Evolutionary conservation across 1,140 invertebrate genomes (phyloP), one percentile per base, ranked within the genome.

Genomic region (Papilio glaucus): DNA sequence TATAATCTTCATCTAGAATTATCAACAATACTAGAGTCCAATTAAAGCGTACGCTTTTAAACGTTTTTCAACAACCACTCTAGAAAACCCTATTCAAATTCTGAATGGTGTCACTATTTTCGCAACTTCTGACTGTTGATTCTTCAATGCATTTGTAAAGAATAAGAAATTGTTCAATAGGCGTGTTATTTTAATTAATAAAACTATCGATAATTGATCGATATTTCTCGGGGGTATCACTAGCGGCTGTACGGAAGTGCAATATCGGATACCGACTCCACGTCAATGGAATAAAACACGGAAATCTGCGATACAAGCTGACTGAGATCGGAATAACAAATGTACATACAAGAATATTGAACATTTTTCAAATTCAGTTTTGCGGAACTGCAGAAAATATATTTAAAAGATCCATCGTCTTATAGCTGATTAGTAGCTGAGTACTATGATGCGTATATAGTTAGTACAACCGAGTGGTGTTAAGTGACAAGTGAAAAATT

Each of bases 221-320:
- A 80, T 78, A 80, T 33, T 3, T 41, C 41, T 18, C 9, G 13
- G 0, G 60, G 24, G 24, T 76, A 78, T 75, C 72, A 71, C 81
- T 78, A 79, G 21, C 57, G 67, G 26, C 67, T 74, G 42, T 45
- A 73, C 75, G 77, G 79, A 83, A 83, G 79, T 83, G 84, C 82
- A 87, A 87, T 89, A 89, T 86, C 82, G 78, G 80, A 85, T 85
- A 85, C 81, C 73, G 70, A 81, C 74, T 84, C 80, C 76, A 83
- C 83, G 81, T 86, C 85, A 84, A 81, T 80, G 77, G 77, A 78
- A 86, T 85, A 85, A 86, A 79, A 82, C 82, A 79, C 74, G 75
- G 74, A 75, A 68, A 80, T 79, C 72, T 75, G 65, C 67, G 76
- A 81, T 75, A 76, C 74, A 75, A 77, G 77, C 77, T 57, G 65